Evolutionary conservation across 1,140 invertebrate species (phyloP).

Genomic region (Zaprionus davidi): DNA sequence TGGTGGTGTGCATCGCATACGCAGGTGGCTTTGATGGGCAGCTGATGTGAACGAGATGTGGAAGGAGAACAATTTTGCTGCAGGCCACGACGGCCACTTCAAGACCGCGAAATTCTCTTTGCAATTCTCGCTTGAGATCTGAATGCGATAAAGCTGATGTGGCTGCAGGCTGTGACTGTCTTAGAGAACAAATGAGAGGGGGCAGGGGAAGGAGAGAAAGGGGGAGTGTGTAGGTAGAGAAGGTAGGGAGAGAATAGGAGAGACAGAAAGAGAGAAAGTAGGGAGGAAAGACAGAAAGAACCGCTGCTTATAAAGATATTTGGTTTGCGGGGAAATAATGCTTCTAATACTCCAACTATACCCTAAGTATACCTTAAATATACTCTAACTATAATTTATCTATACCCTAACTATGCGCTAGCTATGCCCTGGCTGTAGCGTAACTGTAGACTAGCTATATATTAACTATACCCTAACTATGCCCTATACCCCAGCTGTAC

Average conservation of each 20-base stretch:
- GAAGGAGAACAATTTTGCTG: constrained; percentile 44
- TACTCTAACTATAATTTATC: neutral
- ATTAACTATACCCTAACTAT: neutral
- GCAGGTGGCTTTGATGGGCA: constrained; percentile 75
- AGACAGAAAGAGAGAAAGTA: neutral
- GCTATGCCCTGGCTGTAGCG: neutral
- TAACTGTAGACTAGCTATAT: neutral
- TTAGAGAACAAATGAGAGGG: neutral
- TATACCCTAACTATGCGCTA: neutral
- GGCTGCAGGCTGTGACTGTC: constrained; percentile 19
- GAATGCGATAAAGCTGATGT: constrained; percentile 30
- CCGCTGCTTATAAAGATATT: neutral
- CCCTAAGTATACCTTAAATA: neutral
- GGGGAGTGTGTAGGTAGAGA: too few species aligned
- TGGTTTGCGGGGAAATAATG: neutral
- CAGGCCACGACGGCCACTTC: constrained; percentile 41
- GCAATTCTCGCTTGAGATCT: constrained; percentile 13
- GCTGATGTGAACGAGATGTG: constrained; percentile 48
- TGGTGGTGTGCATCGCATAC: constrained; percentile 14
- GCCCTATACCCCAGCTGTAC: neutral
- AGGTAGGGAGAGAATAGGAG: neutral
- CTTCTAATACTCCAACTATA: neutral
- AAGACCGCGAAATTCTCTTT: constrained; percentile 19
- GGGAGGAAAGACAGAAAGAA: neutral
- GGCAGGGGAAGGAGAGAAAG: neutral